Conservation (phyloP, 2,797 vertebrate genomes). For the Coreius guichenoti region DNA sequence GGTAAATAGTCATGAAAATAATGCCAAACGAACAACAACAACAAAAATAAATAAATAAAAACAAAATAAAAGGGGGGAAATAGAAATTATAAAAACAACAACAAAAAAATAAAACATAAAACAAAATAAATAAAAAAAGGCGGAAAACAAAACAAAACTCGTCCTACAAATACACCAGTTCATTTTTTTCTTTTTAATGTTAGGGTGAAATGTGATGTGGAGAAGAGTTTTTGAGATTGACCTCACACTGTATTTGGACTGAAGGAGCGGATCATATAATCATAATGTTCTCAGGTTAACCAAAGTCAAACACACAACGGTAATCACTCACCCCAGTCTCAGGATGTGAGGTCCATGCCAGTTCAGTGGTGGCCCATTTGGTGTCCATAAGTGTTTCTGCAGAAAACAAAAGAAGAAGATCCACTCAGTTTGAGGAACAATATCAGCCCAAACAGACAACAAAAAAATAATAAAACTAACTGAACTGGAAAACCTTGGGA, state of each 20-base stretch:
- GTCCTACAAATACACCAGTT: background rate
- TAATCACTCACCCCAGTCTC: constrained; percentile 91
- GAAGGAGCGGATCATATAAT: background rate
- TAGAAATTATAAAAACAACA: no score
- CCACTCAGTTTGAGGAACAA: constrained; percentile 57
- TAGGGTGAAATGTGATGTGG: background rate
- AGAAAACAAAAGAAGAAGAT: constrained; percentile 60
- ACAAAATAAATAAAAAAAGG: no score
- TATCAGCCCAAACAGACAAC: constrained; percentile 38
- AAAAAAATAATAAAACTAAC: background rate
- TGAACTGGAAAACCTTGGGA: background rate
- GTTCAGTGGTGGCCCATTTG: constrained; percentile 95
- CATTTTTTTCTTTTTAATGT: background rate
- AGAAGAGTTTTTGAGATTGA: background rate
- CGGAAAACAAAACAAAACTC: no score
- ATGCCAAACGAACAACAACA: no score
- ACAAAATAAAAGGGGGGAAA: no score
- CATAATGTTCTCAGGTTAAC: background rate
- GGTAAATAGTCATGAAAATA: no score
- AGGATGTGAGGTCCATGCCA: constrained; percentile 95
- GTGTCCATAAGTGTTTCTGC: constrained; percentile 98
- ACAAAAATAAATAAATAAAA: no score
- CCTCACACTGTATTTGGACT: background rate
- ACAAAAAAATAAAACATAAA: no score
- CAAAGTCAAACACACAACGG: constrained; percentile 24